Evolutionary conservation across 2,888 invertebrate species (phyloP), one percentile per base, ranked within the genome.

Genomic region (Pristionchus arcanus): DNA sequence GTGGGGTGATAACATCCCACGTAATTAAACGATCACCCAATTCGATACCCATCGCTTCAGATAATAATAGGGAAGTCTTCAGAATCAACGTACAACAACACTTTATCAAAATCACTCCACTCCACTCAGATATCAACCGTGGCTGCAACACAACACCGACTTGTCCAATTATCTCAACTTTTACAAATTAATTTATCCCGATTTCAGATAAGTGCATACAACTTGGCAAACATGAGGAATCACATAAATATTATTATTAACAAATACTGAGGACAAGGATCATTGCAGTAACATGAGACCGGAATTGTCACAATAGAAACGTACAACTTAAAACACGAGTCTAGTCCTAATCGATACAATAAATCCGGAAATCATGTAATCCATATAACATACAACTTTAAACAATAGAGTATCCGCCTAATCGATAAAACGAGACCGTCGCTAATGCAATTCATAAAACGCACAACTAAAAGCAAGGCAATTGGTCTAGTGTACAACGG

Each of bases 61-160:
- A 7, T 28, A n/a, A 68, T 68, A 5, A 19, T 21, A 16, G 55
- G n/a, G 68, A 7, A 28, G 13, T 68, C 68, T 68, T n/a, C n/a
- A 68, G n/a, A 4, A 7, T 13, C n/a, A 11, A 66, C 2, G 11
- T 66, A n/a, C n/a, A 21, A 66, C 5, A 25, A 5, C 15, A 66
- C n/a, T 19, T n/a, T n/a, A 55, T 21, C 21, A 21, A 55, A 19
- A 19, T 55, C 55, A 21, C 16, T 21, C 25, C 77, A 77, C 9
- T 42, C 34, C 68, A 71, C 16, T 71, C 31, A 34, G 68, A 34
- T 71, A 71, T 16, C 34, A 71, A 31, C 16, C 68, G 34, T 71
- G 68, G 19, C 68, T 34, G 31, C 68, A 71, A 71, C 68, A 71
- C 68, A 34, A 71, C 68, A 71, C 34, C 34, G 19, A 71, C 68